These are phyloP conservation scores for Ectropis crepuscularia DNA, from an alignment of 2,888 invertebrate genomes.

Conservation along the genomic window DNA sequence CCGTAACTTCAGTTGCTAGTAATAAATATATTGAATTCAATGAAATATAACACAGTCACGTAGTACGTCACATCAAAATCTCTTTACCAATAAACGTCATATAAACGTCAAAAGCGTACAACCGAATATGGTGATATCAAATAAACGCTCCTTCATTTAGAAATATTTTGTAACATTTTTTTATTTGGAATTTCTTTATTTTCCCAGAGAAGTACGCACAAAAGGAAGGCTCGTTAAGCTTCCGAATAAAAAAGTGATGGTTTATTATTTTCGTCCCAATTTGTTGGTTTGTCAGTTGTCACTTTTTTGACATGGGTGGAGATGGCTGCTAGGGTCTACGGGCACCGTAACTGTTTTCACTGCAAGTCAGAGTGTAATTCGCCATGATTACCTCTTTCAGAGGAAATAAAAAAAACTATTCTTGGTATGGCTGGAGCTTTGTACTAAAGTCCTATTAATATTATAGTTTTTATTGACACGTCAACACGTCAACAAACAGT, in stretches of 20 bases:
- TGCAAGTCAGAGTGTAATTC: too few species aligned
- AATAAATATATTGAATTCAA: too few species aligned
- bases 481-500: too few species aligned
- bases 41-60: too few species aligned
- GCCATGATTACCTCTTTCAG: too few species aligned
- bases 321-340: slow-evolving; percentile 28
- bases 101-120: slow-evolving; percentile 18
- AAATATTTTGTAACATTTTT: slow-evolving; percentile 27
- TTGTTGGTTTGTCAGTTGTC: slow-evolving; percentile 61
- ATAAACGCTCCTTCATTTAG: slow-evolving; percentile 19
- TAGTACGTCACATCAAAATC: background rate
- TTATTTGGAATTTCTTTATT: slow-evolving; percentile 16
- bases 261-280: slow-evolving; percentile 46
- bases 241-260: slow-evolving; percentile 23
- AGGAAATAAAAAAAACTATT: too few species aligned
- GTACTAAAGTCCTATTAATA: too few species aligned
- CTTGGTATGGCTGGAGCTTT: too few species aligned
- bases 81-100: background rate
- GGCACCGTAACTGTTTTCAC: background rate
- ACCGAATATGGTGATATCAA: slow-evolving; percentile 21
- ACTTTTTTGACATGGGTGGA: slow-evolving; percentile 59
- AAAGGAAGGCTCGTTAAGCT: slow-evolving; percentile 27
- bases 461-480: too few species aligned
- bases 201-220: slow-evolving; percentile 15
- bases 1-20: too few species aligned